Evolutionary conservation across 1,140 invertebrate species (phyloP).

Genomic region (Halesus radiatus): DNA sequence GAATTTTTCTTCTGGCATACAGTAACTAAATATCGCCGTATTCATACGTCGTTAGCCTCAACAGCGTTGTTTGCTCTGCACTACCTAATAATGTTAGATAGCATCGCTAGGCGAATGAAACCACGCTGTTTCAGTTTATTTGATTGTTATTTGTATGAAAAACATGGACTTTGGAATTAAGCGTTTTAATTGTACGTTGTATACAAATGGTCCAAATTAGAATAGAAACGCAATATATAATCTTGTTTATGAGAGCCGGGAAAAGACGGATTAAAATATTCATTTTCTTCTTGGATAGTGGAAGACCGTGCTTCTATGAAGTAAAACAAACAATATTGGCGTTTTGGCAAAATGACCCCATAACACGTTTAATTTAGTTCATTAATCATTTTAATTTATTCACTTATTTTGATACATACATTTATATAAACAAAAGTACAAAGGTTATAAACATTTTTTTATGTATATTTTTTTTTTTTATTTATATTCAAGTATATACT

Average conservation of each 20-base stretch:
- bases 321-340: neutral
- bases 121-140: neutral
- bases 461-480: no score
- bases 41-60: no score
- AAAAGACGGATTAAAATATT: slow-evolving; percentile 14
- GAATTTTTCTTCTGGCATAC: no score
- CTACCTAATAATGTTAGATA: neutral
- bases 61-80: no score
- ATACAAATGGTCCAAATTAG: slow-evolving; percentile 32
- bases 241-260: neutral
- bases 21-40: no score
- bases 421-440: no score
- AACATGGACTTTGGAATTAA: slow-evolving; percentile 9
- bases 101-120: neutral
- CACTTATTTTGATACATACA: no score
- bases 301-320: neutral
- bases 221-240: slow-evolving; percentile 15
- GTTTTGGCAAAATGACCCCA: neutral
- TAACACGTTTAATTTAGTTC: no score
- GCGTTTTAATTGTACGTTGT: slow-evolving; percentile 7
- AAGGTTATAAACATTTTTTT: no score
- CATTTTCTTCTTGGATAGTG: neutral
- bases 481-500: no score
- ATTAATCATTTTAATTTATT: no score
- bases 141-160: slow-evolving; percentile 17